Base-by-base conservation (phyloP, 1,140 invertebrate species). In the Drosophila punjabiensis region DNA sequence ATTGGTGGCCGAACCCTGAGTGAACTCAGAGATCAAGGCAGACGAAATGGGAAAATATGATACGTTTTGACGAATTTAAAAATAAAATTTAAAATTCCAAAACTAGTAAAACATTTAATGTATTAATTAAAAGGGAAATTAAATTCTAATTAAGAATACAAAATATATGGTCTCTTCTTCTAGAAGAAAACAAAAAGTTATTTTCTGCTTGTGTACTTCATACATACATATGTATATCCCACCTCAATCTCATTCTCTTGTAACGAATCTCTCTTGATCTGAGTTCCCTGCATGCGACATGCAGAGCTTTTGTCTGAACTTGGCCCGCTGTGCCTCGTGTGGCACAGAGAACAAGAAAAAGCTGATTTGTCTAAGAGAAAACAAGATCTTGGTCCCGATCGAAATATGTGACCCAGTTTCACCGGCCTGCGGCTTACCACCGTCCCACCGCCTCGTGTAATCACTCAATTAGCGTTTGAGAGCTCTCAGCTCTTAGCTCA, bases 341-440 rank as follows among this genome's bases (percentile, higher is more conserved):
- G 20, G 45, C 35, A 9, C n/a, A 14, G 10, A 28, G 14, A 33
- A 30, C 30, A 37, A 53, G n/a, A 20, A 9, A n/a, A 20, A 18
- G 20, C 48, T 8, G 24, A 43, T 24, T 16, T 37, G 28, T 59
- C 20, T 50, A 28, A 24, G 16, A 37, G 3, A 66, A 67, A 70
- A 56, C 66, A 39, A 69, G 47, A 64, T 69, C 60, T 32, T 20
- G 41, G 16, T 47, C n/a, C 32, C 13, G 9, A 62, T 53, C n/a
- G 55, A 37, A 69, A 47, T 53, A 47, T 18, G 32, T 62, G 70
- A 74, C 70, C 70, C 68, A 73, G 24, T 74, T 74, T 33, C n/a
- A 16, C 28, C 13, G 24, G 37, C n/a, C 18, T 55, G 11, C 55
- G 7, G 37, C 4, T 48, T 14, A 47, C 45, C 18, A 20, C 48